These are phyloP conservation scores for Pangasius macronema DNA, from an alignment of 2,797 vertebrate genomes.

Conservation along the genomic window DNA sequence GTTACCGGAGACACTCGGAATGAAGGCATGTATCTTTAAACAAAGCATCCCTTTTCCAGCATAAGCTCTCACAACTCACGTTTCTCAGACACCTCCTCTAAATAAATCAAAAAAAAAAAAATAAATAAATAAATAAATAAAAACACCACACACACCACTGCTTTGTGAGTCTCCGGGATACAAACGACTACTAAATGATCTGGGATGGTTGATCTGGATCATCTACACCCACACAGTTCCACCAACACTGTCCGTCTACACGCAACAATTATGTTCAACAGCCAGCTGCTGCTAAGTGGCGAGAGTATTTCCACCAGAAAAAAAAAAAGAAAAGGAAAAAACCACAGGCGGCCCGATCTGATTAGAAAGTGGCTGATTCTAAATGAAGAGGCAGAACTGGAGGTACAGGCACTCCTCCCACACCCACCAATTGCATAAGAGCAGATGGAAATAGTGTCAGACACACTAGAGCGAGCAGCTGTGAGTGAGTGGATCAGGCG, in stretches of 20 bases:
- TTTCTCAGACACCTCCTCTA: conserved; percentile 22
- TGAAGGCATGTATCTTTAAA: conserved; percentile 3
- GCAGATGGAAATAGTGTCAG: conserved; percentile 50
- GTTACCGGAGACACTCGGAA: not conserved
- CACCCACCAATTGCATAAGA: conserved; percentile 53
- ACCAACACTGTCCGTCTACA: not conserved
- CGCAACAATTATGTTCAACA: conserved; percentile 6
- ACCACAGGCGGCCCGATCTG: conserved; percentile 1
- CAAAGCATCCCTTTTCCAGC: conserved; percentile 12
- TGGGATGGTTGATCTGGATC: conserved; percentile 26
- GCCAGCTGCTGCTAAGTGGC: not conserved
- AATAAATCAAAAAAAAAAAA: conserved; percentile 10
- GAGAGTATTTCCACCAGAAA: not conserved
- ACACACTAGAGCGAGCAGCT: conserved; percentile 21
- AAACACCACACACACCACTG: not conserved
- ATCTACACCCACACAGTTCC: conserved; percentile 36
- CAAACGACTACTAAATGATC: conserved; percentile 17
- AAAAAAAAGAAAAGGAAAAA: not conserved
- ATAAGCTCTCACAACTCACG: conserved; percentile 29
- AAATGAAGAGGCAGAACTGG: conserved; percentile 42
- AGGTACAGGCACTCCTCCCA: conserved; percentile 44
- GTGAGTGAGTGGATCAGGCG: conserved; percentile 27
- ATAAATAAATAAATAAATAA: conserved; percentile 9
- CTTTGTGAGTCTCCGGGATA: conserved; percentile 28
- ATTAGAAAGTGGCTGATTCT: conserved; percentile 45